phyloP scores from a whole-genome alignment of 2,888 invertebrate species.

The Ormia ochracea region DNA sequence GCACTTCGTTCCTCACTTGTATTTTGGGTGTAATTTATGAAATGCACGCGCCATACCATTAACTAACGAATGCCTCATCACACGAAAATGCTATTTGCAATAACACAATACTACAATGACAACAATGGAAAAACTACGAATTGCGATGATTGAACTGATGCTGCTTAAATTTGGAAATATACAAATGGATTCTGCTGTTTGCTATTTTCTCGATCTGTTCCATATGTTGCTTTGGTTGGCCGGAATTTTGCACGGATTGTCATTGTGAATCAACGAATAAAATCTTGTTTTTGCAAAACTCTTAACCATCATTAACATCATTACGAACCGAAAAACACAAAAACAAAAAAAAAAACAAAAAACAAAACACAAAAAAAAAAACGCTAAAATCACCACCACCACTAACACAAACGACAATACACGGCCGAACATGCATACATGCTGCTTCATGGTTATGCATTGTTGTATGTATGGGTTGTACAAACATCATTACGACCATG shows the following conservation, averaged over 20 bases:
- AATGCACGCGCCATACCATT: conserved; percentile 57
- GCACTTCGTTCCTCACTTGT: conserved; percentile 12
- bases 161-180: conserved; percentile 18
- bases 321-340: conserved; percentile 16
- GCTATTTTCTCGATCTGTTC: background rate
- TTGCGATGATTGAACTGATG: conserved; percentile 37
- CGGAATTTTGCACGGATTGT: background rate
- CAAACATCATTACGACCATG: conserved; percentile 58
- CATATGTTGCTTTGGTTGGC: background rate
- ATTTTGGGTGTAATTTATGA: conserved; percentile 16
- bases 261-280: conserved; percentile 17
- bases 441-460: background rate
- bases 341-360: too few species aligned
- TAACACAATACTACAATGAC: conserved; percentile 10
- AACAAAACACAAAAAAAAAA: background rate
- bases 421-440: background rate
- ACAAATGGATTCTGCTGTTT: conserved; percentile 29
- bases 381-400: background rate
- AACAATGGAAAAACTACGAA: conserved; percentile 28
- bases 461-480: conserved; percentile 17
- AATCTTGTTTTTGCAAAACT: conserved; percentile 31
- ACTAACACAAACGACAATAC: conserved; percentile 9
- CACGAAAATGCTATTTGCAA: conserved; percentile 20
- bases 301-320: conserved; percentile 44
- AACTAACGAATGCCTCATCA: background rate